These are phyloP conservation scores for Agapostemon virescens DNA, from an alignment of 2,888 invertebrate species.

Conservation along the genomic window DNA sequence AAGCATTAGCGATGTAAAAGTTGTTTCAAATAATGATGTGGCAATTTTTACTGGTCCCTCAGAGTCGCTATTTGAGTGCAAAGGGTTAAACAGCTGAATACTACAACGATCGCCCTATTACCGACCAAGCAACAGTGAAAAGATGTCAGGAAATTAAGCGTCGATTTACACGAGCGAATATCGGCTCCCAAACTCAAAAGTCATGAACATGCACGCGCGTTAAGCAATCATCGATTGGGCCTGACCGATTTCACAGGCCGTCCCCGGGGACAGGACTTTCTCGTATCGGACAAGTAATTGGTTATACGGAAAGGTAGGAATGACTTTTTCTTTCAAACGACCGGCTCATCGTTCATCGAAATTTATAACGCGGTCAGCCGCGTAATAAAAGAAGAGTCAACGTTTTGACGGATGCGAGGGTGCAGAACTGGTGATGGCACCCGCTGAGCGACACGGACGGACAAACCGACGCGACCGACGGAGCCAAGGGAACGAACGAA, in stretches of 20 bases:
- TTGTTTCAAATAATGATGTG: too few species aligned
- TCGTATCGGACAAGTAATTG: conserved; percentile 50
- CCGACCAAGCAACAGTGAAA: too few species aligned
- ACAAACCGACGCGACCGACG: conserved; percentile 67
- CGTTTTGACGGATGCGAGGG: conserved; percentile 78
- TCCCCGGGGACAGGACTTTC: conserved; percentile 33
- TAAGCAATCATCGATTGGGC: conserved; percentile 24
- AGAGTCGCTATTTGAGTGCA: too few species aligned
- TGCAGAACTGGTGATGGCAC: conserved; percentile 79
- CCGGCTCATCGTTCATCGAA: conserved; percentile 58
- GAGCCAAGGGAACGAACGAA: conserved; percentile 65
- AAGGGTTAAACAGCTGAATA: not conserved
- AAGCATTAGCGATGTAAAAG: too few species aligned
- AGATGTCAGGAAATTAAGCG: not conserved
- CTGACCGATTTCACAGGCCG: conserved; percentile 11
- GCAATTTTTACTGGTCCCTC: too few species aligned
- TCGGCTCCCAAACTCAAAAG: not conserved
- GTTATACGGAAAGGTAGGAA: conserved; percentile 43
- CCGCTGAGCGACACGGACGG: conserved; percentile 77
- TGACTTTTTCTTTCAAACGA: conserved; percentile 36
- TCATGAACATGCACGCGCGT: not conserved
- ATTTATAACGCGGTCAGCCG: conserved; percentile 64
- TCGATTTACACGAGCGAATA: not conserved
- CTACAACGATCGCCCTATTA: not conserved
- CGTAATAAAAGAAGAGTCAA: conserved; percentile 68